Percentiles rank a stretch among this genome's conserved stretches.
Evolutionary conservation across 2,888 invertebrate genomes (phyloP).

Genomic region (Nematopogon swammerdamellus): DNA sequence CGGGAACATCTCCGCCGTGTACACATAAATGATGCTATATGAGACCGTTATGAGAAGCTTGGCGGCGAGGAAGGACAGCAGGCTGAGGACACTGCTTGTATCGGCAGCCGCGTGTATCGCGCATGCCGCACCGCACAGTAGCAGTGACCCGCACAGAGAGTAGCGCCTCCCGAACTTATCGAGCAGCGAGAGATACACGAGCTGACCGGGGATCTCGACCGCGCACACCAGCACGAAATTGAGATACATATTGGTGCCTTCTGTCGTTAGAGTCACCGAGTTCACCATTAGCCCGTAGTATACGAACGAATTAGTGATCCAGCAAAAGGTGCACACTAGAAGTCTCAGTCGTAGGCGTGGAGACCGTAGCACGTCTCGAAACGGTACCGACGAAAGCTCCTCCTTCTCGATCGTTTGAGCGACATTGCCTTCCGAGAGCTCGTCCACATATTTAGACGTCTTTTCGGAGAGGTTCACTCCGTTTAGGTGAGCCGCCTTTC

Average conservation of each 20-base stretch:
- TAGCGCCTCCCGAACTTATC: conserved; percentile 49
- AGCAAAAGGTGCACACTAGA: conserved; percentile 57
- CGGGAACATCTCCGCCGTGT: conserved; percentile 1
- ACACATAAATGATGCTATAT: neutral
- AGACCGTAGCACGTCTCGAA: neutral
- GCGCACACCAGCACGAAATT: conserved; percentile 12
- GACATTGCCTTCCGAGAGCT: neutral
- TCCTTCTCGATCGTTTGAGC: neutral
- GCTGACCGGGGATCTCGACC: conserved; percentile 61
- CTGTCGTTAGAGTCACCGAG: conserved; percentile 55
- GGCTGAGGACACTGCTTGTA: too few relatives aligned
- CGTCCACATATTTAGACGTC: neutral
- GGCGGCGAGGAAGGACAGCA: neutral
- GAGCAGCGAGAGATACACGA: conserved; percentile 47
- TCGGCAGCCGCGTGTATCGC: conserved; percentile 42
- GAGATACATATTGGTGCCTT: conserved; percentile 64
- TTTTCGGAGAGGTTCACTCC: neutral
- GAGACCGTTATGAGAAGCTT: neutral
- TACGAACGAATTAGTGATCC: conserved; percentile 63
- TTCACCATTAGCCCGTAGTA: conserved; percentile 66
- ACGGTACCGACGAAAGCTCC: neutral
- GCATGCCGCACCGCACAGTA: neutral
- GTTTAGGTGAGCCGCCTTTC: neutral
- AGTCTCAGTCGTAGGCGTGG: neutral
- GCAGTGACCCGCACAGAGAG: conserved; percentile 34